Evolutionary conservation across 2,113 vertebrate species (phyloP).

Genomic region (Gorsachius goisagi): DNA sequence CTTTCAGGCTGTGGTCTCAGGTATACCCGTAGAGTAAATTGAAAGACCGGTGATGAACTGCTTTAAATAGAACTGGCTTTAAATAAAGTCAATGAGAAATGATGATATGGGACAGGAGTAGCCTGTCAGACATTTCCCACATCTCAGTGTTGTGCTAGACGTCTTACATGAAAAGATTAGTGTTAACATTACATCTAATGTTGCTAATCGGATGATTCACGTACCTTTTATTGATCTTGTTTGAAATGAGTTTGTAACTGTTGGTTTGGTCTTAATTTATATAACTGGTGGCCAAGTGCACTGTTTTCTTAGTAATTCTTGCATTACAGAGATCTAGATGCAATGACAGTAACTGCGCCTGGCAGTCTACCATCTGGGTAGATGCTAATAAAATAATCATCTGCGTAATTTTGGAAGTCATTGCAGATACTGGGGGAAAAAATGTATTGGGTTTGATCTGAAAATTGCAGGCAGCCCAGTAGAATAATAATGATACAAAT

Average conservation of each 20-base stretch:
- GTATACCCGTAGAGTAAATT: background rate
- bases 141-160: background rate
- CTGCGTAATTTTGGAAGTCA: conserved; percentile 58
- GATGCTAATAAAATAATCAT: conserved; percentile 52
- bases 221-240: conserved; percentile 23
- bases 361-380: conserved; percentile 59
- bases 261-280: conserved; percentile 51
- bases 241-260: conserved; percentile 36
- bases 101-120: background rate
- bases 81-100: background rate
- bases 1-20: background rate
- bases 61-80: background rate
- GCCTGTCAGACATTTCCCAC: background rate
- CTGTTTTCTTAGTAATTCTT: conserved; percentile 33
- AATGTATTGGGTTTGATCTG: conserved; percentile 52
- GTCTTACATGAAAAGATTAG: background rate
- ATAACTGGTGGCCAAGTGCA: conserved; percentile 23
- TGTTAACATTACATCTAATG: background rate
- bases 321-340: conserved; percentile 7
- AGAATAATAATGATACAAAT: conserved; percentile 64
- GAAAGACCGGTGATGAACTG: background rate
- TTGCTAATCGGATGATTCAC: conserved; percentile 1
- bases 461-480: conserved; percentile 40
- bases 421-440: conserved; percentile 13
- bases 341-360: conserved; percentile 16